Conservation (phyloP, 2,888 invertebrate species). For the Stenodema calcarata region DNA sequence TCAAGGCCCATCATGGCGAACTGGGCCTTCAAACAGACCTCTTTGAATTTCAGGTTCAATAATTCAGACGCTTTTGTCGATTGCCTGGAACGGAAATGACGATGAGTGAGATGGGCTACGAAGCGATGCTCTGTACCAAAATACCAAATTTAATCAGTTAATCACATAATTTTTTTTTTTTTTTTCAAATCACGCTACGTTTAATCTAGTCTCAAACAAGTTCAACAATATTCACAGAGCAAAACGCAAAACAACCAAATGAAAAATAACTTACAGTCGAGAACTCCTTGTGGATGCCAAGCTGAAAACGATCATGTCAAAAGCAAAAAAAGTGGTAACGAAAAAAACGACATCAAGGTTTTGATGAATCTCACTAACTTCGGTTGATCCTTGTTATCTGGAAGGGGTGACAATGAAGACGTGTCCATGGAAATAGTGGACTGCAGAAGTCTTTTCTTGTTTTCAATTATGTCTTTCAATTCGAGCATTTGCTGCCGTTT, state of each 20-base stretch:
- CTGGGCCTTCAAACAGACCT: conserved; percentile 49
- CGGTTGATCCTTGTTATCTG: conserved; percentile 14
- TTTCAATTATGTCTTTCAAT: conserved; percentile 29
- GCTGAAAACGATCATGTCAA: background rate
- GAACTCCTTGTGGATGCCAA: background rate
- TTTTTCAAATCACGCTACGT: no score
- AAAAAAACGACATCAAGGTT: background rate
- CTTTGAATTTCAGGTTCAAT: conserved; percentile 47
- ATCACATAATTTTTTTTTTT: no score
- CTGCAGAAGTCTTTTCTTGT: conserved; percentile 20
- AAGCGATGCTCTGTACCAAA: no score
- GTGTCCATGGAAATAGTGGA: conserved; percentile 35
- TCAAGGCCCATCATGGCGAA: conserved; percentile 29
- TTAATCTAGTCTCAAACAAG: no score
- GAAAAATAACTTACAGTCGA: background rate
- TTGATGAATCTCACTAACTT: conserved; percentile 35
- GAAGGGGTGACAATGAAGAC: conserved; percentile 33
- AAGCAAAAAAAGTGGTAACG: background rate
- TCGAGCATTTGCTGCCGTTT: conserved; percentile 19
- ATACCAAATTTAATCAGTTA: no score
- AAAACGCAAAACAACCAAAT: background rate
- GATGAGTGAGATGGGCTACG: no score
- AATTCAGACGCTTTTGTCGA: conserved; percentile 43
- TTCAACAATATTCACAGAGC: background rate
- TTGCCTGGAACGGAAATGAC: conserved; percentile 43